Percentiles rank a stretch among this genome's conserved stretches.
phyloP scores from a whole-genome alignment of 2,113 vertebrate genomes.

The Tricholaema leucomelas region DNA sequence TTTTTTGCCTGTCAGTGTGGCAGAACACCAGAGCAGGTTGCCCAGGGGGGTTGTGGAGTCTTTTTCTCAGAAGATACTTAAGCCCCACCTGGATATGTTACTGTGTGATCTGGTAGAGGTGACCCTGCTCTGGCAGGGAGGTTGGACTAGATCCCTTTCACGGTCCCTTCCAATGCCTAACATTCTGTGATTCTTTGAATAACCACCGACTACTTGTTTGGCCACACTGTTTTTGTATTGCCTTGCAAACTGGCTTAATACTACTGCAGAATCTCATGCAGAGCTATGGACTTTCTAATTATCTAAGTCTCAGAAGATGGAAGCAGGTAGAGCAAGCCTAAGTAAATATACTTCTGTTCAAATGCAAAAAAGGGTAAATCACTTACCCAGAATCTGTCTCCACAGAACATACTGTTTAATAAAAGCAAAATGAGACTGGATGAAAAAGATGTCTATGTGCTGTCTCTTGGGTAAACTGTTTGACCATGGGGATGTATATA shows the following conservation, averaged over 20 bases:
- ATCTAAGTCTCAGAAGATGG: not conserved
- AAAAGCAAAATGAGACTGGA: not conserved
- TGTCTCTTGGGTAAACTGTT: not conserved
- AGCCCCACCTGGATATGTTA: too few species aligned
- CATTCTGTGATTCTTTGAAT: not conserved
- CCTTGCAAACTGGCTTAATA: not conserved
- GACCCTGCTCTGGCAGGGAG: too few species aligned
- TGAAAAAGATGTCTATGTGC: not conserved
- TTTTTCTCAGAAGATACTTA: too few species aligned
- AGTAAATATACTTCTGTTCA: not conserved
- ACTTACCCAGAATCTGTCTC: not conserved
- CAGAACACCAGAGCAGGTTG: too few species aligned
- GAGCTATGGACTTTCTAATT: not conserved
- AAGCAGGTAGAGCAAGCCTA: not conserved
- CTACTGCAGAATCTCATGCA: not conserved
- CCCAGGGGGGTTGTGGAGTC: too few species aligned
- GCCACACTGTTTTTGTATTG: not conserved
- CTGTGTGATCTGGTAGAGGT: too few species aligned
- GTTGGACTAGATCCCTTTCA: too few species aligned
- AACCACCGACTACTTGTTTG: not conserved
- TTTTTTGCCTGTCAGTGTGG: too few species aligned
- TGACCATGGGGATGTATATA: not conserved
- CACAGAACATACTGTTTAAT: not conserved
- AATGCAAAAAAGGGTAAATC: not conserved
- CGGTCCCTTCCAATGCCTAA: too few species aligned